These are phyloP conservation scores for Nothoprocta perdicaria DNA, from an alignment of 2,113 vertebrate species.

Conservation along the genomic window DNA sequence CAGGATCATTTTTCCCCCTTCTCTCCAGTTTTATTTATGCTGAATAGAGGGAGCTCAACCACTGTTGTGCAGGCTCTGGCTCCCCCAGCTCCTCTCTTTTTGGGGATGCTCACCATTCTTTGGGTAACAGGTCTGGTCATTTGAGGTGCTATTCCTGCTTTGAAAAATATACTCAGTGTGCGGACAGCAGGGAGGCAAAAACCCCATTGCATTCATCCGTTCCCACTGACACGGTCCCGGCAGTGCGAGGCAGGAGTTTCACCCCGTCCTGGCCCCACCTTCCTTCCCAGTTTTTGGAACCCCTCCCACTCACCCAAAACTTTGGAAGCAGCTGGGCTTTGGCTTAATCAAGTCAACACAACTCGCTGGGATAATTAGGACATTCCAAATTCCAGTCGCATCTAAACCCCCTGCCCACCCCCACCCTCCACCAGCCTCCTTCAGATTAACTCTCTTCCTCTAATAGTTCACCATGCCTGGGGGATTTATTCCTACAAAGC, in stretches of 20 bases:
- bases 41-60: background rate
- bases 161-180: background rate
- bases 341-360: background rate
- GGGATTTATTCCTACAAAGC: background rate
- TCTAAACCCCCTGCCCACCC: background rate
- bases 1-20: background rate
- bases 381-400: background rate
- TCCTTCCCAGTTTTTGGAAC: background rate
- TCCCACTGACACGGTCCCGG: background rate
- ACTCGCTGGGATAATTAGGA: background rate
- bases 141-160: background rate
- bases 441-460: background rate
- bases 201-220: background rate
- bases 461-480: background rate
- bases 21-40: background rate
- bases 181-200: background rate
- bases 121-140: background rate
- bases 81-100: background rate
- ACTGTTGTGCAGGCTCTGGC: fast-evolving
- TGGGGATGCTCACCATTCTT: background rate
- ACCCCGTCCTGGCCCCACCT: background rate
- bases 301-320: background rate
- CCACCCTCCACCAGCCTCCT: background rate
- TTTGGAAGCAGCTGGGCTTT: background rate
- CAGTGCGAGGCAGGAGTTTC: background rate